Evolutionary conservation across 2,113 vertebrate species (phyloP).

Genomic region (Toxostoma redivivum): DNA sequence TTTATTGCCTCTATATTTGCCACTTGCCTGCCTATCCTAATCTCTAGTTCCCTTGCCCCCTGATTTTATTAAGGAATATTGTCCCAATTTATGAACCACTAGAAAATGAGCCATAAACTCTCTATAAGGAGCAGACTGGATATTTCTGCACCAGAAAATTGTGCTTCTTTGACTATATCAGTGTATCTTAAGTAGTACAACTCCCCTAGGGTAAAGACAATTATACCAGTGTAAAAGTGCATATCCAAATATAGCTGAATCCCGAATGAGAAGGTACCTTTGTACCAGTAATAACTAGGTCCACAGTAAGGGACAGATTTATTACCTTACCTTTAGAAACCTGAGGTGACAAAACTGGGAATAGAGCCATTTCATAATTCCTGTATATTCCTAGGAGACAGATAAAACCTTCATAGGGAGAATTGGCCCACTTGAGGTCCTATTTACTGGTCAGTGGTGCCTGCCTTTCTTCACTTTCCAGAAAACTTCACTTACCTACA

Average conservation of each 20-base stretch:
- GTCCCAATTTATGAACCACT: background rate
- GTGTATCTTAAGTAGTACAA: constrained; percentile 57
- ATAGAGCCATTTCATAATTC: background rate
- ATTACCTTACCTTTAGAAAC: constrained; percentile 18
- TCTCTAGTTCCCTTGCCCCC: background rate
- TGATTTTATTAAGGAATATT: background rate
- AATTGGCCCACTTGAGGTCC: background rate
- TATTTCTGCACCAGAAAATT: constrained; percentile 26
- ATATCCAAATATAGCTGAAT: constrained; percentile 34
- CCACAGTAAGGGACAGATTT: background rate
- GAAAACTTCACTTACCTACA: background rate
- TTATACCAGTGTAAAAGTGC: constrained; percentile 60
- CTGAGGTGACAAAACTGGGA: background rate
- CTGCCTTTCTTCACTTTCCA: background rate
- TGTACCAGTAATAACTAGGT: constrained; percentile 49
- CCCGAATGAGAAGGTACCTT: background rate
- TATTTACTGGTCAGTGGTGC: background rate
- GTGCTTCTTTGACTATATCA: constrained; percentile 16
- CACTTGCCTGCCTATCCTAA: background rate
- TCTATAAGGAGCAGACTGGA: background rate
- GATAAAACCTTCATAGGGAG: background rate
- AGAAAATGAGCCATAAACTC: background rate
- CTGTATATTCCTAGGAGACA: background rate
- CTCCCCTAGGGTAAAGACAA: constrained; percentile 49
- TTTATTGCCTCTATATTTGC: background rate